Percentiles rank a stretch among this genome's conserved stretches.
These are phyloP conservation scores for Elephantulus edwardii DNA, from an alignment of 2,113 vertebrate genomes.

Conservation along the genomic window DNA sequence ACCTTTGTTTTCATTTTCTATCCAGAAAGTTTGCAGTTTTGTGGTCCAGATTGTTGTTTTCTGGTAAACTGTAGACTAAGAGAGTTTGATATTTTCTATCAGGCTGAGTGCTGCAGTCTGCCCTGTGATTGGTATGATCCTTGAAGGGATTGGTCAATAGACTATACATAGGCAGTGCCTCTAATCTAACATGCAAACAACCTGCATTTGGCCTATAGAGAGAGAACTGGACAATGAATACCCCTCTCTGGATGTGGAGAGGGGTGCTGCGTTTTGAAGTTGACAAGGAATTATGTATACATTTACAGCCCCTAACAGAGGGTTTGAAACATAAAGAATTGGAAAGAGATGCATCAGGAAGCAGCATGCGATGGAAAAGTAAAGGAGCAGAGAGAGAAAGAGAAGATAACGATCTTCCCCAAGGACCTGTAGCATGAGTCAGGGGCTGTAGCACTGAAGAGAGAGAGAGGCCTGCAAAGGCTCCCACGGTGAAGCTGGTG, in stretches of 20 bases:
- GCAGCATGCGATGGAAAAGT: background rate
- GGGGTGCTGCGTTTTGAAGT: background rate
- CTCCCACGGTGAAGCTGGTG: background rate
- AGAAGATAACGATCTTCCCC: background rate
- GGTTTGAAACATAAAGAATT: background rate
- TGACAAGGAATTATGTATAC: background rate
- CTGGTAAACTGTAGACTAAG: background rate
- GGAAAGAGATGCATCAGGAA: background rate
- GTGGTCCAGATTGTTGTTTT: background rate
- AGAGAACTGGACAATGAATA: too few species aligned
- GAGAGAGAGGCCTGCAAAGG: too few species aligned
- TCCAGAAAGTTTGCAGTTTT: background rate
- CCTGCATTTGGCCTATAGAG: too few species aligned
- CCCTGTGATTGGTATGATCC: background rate
- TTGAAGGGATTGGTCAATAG: background rate
- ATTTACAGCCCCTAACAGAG: background rate
- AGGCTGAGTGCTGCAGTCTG: background rate
- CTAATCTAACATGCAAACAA: too few species aligned
- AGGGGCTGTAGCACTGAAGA: background rate
- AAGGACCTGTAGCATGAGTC: background rate
- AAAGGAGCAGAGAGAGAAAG: background rate
- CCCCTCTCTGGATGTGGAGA: too few species aligned
- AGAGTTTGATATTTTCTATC: background rate
- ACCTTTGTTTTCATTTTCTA: background rate
- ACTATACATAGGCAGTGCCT: too few species aligned